A percentile compares a stretch with the other conserved stretches of the same genome.
phyloP scores from a whole-genome alignment of 1,140 invertebrate species.

The Liolophura sinensis region DNA sequence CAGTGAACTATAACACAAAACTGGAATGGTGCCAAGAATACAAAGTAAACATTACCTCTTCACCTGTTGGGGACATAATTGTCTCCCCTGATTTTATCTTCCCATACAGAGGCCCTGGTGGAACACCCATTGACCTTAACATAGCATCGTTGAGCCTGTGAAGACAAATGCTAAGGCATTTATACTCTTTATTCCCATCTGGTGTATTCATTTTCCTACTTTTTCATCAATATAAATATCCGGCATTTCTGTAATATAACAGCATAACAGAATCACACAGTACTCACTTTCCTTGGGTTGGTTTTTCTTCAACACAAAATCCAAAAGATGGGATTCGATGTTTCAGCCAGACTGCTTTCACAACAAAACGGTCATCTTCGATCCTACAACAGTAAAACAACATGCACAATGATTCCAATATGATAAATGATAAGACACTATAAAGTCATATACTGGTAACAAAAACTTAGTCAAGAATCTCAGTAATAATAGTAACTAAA shows the following conservation, averaged over 20 bases:
- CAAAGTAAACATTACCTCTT: constrained; percentile 22
- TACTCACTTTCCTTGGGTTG: constrained; percentile 46
- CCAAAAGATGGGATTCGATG: constrained; percentile 60
- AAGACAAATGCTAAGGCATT: background rate
- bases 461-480: no score
- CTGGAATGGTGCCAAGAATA: no score
- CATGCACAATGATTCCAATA: background rate
- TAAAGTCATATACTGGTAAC: no score
- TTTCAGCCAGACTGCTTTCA: constrained; percentile 53
- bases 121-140: constrained; percentile 46
- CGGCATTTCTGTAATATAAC: no score
- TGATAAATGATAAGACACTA: background rate
- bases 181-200: no score
- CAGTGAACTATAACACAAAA: no score
- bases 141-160: constrained; percentile 48
- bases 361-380: constrained; percentile 41
- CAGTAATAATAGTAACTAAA: no score
- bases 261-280: background rate
- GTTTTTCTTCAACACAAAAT: constrained; percentile 54
- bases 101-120: constrained; percentile 55
- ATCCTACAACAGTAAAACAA: constrained; percentile 26
- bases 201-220: no score
- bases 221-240: no score
- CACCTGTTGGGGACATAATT: constrained; percentile 47
- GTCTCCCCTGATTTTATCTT: constrained; percentile 54